A percentile compares a stretch with the other conserved stretches of the same genome.
These are phyloP conservation scores for Murina feae DNA, from an alignment of 2,113 vertebrate genomes.

Conservation along the genomic window DNA sequence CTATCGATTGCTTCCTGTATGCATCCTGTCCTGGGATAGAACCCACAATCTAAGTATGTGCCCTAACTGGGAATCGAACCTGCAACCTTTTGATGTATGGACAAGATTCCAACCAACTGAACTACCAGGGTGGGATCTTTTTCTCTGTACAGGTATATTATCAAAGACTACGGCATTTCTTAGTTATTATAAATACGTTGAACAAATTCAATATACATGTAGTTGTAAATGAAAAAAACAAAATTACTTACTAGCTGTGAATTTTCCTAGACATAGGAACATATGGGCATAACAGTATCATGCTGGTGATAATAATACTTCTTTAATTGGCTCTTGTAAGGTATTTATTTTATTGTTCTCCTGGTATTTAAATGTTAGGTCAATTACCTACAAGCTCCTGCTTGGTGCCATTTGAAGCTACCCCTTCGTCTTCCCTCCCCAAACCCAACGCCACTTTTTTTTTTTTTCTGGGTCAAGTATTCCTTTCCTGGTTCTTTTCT, in stretches of 20 bases:
- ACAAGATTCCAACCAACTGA: neutral
- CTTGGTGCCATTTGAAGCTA: neutral
- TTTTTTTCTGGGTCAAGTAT: neutral
- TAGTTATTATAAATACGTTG: neutral
- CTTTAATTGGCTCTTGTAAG: neutral
- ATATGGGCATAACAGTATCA: neutral
- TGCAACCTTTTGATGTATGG: neutral
- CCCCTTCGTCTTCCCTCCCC: rapidly evolving
- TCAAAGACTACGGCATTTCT: neutral
- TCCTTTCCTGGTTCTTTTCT: neutral
- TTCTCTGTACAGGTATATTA: neutral
- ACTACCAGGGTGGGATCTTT: neutral
- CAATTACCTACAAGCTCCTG: neutral
- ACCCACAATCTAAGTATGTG: neutral
- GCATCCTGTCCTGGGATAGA: neutral
- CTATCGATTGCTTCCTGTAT: neutral
- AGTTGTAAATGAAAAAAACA: neutral
- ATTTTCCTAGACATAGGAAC: neutral
- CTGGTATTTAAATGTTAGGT: neutral
- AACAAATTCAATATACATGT: neutral
- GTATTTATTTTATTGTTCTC: neutral
- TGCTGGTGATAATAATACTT: neutral
- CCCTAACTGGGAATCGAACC: neutral
- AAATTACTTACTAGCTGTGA: neutral
- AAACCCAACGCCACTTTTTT: neutral